These are phyloP conservation scores for Meloidogyne hapla DNA, from an alignment of 1,140 invertebrate genomes.

Conservation along the genomic window DNA sequence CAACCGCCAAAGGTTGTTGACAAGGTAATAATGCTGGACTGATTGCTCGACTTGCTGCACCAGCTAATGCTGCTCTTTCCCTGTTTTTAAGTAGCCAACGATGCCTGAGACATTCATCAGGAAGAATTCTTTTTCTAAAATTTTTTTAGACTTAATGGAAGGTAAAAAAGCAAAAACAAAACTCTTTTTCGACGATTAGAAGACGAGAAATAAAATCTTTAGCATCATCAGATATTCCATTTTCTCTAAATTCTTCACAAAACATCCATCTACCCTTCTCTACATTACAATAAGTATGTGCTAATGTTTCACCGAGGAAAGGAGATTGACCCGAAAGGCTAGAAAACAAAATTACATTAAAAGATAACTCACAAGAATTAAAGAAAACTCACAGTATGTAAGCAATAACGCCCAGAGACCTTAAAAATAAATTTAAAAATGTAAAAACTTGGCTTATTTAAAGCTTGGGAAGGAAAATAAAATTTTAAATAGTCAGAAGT, in stretches of 20 bases:
- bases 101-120: slow-evolving; percentile 58
- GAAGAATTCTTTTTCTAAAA: slow-evolving; percentile 58
- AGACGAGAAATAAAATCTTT: slow-evolving; percentile 70
- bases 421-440: background rate
- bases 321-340: slow-evolving; percentile 69
- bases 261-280: slow-evolving; percentile 69
- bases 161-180: background rate
- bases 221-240: slow-evolving; percentile 66
- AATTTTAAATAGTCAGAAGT: no score
- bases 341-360: background rate
- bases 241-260: slow-evolving; percentile 68
- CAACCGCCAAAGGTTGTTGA: slow-evolving; percentile 44
- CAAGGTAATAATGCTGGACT: slow-evolving; percentile 20
- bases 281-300: slow-evolving; percentile 70
- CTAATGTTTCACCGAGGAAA: slow-evolving; percentile 70
- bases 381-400: slow-evolving; percentile 66
- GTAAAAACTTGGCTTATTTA: background rate
- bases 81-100: slow-evolving; percentile 54
- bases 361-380: background rate
- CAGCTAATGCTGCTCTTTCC: slow-evolving; percentile 40
- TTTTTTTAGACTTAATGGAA: background rate
- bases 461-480: no score
- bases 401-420: slow-evolving; percentile 66
- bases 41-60: slow-evolving; percentile 16
- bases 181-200: slow-evolving; percentile 67